Conservation (phyloP, 2,888 invertebrate species). For the Troides oblongomaculatus region DNA sequence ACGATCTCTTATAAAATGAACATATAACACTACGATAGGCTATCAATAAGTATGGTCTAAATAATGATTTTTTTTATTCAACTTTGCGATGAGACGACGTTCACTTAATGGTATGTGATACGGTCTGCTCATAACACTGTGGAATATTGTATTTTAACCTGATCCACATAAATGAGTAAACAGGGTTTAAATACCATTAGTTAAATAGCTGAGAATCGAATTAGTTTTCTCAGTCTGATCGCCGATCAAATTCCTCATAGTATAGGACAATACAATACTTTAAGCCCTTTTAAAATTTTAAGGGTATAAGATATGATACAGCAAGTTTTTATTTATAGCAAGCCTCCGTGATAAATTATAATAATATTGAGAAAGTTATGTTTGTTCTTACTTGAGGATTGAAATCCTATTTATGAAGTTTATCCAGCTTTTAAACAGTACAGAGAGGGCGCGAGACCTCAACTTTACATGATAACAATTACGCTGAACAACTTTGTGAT, state of each 20-base stretch:
- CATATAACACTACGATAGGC: too few relatives aligned
- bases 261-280: neutral
- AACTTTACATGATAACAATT: constrained; percentile 5
- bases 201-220: too few relatives aligned
- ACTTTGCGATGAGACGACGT: too few relatives aligned
- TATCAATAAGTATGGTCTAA: too few relatives aligned
- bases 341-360: neutral
- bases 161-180: too few relatives aligned
- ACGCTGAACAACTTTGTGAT: neutral
- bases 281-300: neutral
- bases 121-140: too few relatives aligned
- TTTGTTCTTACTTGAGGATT: neutral
- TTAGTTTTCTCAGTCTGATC: too few relatives aligned
- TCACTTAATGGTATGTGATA: too few relatives aligned
- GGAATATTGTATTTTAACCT: too few relatives aligned
- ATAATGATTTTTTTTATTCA: too few relatives aligned
- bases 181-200: too few relatives aligned
- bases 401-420: neutral
- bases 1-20: too few relatives aligned
- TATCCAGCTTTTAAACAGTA: neutral
- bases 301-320: neutral
- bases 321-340: neutral
- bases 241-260: neutral
- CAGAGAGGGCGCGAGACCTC: neutral
- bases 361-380: neutral